Conservation (phyloP, 2,888 invertebrate genomes). For the Sarcophaga variegata region DNA sequence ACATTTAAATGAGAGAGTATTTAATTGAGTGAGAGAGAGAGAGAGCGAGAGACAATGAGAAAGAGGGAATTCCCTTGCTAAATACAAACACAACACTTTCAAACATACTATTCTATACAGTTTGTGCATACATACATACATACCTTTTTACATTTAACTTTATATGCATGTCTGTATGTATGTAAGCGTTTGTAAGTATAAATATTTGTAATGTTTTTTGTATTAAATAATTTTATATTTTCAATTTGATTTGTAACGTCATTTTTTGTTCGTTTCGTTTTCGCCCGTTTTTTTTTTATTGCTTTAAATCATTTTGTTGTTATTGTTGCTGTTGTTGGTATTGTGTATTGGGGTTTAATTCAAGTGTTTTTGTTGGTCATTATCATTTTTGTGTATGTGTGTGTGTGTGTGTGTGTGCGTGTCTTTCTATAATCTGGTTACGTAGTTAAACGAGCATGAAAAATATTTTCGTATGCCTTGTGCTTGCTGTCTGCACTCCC, state of each 20-base stretch:
- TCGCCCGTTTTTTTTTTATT: constrained; percentile 7
- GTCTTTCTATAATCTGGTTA: constrained; percentile 20
- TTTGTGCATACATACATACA: too few species aligned
- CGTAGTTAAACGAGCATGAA: constrained; percentile 16
- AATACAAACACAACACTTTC: constrained; percentile 17
- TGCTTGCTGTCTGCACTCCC: not conserved
- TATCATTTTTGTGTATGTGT: not conserved
- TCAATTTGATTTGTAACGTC: too few species aligned
- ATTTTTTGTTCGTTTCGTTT: too few species aligned
- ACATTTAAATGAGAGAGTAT: constrained; percentile 14
- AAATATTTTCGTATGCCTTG: not conserved
- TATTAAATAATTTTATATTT: too few species aligned
- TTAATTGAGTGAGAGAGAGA: constrained; percentile 63
- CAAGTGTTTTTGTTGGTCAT: not conserved
- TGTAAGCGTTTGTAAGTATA: not conserved
- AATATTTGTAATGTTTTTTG: constrained; percentile 11
- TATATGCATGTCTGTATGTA: too few species aligned
- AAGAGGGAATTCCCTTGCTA: constrained; percentile 76
- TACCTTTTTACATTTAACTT: too few species aligned
- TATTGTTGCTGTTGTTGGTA: not conserved
- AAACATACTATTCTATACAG: not conserved
- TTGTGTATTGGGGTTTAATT: not conserved
- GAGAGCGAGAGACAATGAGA: not conserved
- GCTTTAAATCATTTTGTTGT: constrained; percentile 13
- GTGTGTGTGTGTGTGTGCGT: not conserved